Percentiles rank a stretch among this genome's conserved stretches.
These are phyloP conservation scores for Drosophila simulans DNA, from an alignment of 1,140 invertebrate species.

Conservation along the genomic window DNA sequence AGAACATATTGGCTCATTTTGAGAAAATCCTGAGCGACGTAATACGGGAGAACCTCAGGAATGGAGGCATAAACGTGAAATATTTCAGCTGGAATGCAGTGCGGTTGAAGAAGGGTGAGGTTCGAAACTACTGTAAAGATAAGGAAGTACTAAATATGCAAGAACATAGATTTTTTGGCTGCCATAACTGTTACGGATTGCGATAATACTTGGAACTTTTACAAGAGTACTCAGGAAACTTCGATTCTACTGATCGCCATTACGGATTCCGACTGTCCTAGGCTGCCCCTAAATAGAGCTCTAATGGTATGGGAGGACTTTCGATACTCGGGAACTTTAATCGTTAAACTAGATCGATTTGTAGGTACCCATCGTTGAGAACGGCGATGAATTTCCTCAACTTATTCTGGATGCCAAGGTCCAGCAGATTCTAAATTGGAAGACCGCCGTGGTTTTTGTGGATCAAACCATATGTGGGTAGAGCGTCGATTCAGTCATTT, in stretches of 20 bases:
- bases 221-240: constrained; percentile 86
- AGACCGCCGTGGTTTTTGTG: constrained; percentile 88
- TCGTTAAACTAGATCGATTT: background rate
- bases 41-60: constrained; percentile 87
- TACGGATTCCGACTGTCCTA: constrained; percentile 89
- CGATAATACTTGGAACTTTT: constrained; percentile 89
- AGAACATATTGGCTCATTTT: constrained; percentile 86
- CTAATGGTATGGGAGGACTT: constrained; percentile 85
- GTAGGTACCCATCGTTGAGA: constrained; percentile 87
- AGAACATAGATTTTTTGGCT: constrained; percentile 87
- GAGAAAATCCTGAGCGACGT: constrained; percentile 87
- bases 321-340: background rate
- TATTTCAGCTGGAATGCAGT: constrained; percentile 88
- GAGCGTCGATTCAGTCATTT: background rate
- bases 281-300: constrained; percentile 87
- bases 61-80: constrained; percentile 87
- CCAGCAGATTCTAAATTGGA: constrained; percentile 88
- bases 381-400: constrained; percentile 90
- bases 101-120: constrained; percentile 88
- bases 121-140: background rate
- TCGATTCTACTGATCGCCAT: constrained; percentile 89
- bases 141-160: too few species aligned
- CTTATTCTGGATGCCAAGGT: constrained; percentile 89
- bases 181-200: constrained; percentile 90
- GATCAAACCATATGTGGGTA: constrained; percentile 89